Evolutionary conservation across 2,888 invertebrate species (phyloP).

Genomic region (Endotricha flammealis): DNA sequence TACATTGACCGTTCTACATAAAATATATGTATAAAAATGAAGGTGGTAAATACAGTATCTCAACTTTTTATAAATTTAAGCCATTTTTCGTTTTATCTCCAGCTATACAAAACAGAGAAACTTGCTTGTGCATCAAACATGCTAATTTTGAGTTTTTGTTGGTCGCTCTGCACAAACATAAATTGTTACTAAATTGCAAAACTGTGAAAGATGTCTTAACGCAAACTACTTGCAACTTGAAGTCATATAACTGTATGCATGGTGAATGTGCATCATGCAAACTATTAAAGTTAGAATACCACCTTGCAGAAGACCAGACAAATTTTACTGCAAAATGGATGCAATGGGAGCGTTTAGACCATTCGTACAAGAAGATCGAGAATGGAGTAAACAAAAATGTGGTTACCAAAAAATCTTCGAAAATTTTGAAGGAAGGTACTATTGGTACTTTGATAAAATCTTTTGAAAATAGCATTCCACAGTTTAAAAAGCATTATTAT

Average conservation of each 20-base stretch:
- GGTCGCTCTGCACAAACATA: background rate
- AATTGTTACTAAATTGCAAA: background rate
- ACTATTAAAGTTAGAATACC: too few relatives aligned
- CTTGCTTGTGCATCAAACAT: conserved; percentile 22
- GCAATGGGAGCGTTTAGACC: too few relatives aligned
- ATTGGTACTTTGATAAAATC: conserved; percentile 11
- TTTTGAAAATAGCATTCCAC: conserved; percentile 12
- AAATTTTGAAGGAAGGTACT: conserved; percentile 14
- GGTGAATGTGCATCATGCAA: background rate
- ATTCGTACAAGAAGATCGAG: background rate
- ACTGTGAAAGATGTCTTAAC: background rate
- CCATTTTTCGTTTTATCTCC: conserved; percentile 22
- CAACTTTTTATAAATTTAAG: conserved; percentile 20
- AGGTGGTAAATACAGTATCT: conserved; percentile 18
- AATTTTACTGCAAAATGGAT: too few relatives aligned
- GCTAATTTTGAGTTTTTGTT: conserved; percentile 11
- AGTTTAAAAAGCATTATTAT: conserved; percentile 22
- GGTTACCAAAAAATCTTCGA: conserved; percentile 13
- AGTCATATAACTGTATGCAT: background rate
- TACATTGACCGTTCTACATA: conserved; percentile 18
- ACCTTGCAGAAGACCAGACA: too few relatives aligned
- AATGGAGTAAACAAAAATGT: background rate
- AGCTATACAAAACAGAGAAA: conserved; percentile 17
- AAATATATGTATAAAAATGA: conserved; percentile 20
- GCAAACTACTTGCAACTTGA: background rate